These are phyloP conservation scores for Drosophila parabipectinata DNA, from an alignment of 1,140 invertebrate species.

Conservation along the genomic window DNA sequence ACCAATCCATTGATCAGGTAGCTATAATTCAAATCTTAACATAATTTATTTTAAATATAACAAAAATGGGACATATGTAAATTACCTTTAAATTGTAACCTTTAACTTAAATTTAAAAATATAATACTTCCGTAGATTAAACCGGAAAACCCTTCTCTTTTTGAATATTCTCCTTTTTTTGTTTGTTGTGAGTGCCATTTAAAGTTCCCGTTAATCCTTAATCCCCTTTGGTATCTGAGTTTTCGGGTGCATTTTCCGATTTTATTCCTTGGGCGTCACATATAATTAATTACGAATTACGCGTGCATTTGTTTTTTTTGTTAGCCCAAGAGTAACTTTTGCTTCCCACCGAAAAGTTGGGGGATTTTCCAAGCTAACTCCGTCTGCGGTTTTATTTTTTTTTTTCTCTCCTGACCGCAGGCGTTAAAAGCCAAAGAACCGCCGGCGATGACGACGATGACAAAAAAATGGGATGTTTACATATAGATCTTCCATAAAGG, in stretches of 20 bases:
- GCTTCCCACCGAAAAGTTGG: slow-evolving; percentile 3
- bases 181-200: neutral
- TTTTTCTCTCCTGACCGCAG: slow-evolving; percentile 49
- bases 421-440: slow-evolving; percentile 72
- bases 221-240: neutral
- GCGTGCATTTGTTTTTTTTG: slow-evolving; percentile 46
- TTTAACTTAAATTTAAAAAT: too few species aligned
- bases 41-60: too few species aligned
- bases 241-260: slow-evolving; percentile 4
- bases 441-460: slow-evolving; percentile 18
- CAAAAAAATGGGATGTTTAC: neutral
- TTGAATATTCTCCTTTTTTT: neutral
- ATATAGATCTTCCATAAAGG: slow-evolving; percentile 18
- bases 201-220: neutral
- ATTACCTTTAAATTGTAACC: too few species aligned
- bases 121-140: too few species aligned
- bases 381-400: slow-evolving; percentile 45
- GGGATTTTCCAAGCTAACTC: slow-evolving; percentile 27
- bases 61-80: too few species aligned
- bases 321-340: slow-evolving; percentile 43
- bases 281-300: slow-evolving; percentile 57
- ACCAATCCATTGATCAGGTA: too few species aligned
- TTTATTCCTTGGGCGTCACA: slow-evolving; percentile 40
- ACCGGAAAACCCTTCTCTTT: too few species aligned
- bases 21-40: too few species aligned